A percentile compares a stretch with the other conserved stretches of the same genome.
Conservation (phyloP, 2,888 invertebrate species). For the Trichacis sp. region DNA sequence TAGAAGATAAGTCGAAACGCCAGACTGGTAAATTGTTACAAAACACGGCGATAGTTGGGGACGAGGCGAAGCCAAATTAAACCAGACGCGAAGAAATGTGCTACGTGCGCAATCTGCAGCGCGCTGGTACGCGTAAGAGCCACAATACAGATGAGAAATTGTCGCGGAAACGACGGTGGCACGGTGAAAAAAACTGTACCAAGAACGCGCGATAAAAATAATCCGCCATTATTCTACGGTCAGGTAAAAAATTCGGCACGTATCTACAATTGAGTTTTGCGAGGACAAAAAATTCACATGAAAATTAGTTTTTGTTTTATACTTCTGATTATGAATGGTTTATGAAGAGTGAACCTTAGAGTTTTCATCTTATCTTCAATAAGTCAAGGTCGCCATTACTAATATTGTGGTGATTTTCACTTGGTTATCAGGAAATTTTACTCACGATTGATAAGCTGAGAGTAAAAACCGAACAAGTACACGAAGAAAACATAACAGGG, state of each 20-base stretch:
- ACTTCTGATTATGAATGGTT: no score
- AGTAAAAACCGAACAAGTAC: no score
- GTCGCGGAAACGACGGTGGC: background rate
- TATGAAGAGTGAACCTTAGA: no score
- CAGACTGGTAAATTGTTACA: conserved; percentile 38
- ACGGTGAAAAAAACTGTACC: background rate
- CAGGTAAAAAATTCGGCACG: background rate
- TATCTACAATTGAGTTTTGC: background rate
- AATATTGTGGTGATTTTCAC: no score
- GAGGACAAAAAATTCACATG: no score
- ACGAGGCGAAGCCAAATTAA: conserved; percentile 42
- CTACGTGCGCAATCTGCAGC: conserved; percentile 40
- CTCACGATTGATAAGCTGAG: no score
- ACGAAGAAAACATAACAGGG: no score
- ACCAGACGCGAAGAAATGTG: conserved; percentile 40
- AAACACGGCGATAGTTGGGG: conserved; percentile 34
- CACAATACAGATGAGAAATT: conserved; percentile 1
- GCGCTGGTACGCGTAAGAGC: conserved; percentile 16
- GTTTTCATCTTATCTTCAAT: no score
- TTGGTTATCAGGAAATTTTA: no score
- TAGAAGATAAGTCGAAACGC: conserved; percentile 36
- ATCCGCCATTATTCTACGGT: background rate
- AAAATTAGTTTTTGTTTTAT: no score
- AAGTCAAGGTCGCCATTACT: no score
- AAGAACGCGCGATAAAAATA: background rate